A percentile compares a stretch with the other conserved stretches of the same genome.
Conservation (phyloP, 2,797 vertebrate species). For the Rhodeus uyekii region DNA sequence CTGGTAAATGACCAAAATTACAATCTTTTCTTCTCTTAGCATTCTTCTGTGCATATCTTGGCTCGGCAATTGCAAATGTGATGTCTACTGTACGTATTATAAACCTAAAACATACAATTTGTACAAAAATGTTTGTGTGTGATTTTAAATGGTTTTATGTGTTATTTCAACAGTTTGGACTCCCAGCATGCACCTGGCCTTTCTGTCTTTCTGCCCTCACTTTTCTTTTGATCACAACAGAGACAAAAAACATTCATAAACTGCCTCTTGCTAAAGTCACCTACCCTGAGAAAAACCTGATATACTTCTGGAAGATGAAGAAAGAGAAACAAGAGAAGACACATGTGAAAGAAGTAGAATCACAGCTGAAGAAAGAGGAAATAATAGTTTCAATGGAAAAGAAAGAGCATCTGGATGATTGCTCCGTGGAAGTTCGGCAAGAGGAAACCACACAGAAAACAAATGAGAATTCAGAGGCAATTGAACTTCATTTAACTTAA, state of each 20-base stretch:
- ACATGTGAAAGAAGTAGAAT: slow-evolving; percentile 22
- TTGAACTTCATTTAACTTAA: not conserved
- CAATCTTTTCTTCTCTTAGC: slow-evolving; percentile 62
- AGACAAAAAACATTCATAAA: slow-evolving; percentile 81
- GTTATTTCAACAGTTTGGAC: slow-evolving; percentile 79
- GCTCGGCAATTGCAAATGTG: slow-evolving; percentile 84
- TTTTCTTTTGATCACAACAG: slow-evolving; percentile 90
- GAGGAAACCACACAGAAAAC: not conserved
- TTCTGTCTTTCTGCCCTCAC: slow-evolving; percentile 91
- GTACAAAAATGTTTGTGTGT: too few species aligned
- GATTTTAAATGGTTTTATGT: not conserved
- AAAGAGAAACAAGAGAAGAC: slow-evolving; percentile 60
- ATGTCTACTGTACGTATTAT: slow-evolving; percentile 82
- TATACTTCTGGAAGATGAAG: slow-evolving; percentile 78
- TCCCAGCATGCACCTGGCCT: slow-evolving; percentile 92
- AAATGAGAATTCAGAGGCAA: slow-evolving; percentile 4
- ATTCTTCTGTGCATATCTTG: slow-evolving; percentile 90
- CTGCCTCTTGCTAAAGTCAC: slow-evolving; percentile 87
- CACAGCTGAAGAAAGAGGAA: slow-evolving; percentile 21
- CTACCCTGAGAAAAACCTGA: slow-evolving; percentile 93
- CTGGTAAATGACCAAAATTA: slow-evolving; percentile 13
- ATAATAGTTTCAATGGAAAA: slow-evolving; percentile 46
- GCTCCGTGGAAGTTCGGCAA: slow-evolving; percentile 49
- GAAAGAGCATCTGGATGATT: slow-evolving; percentile 58
- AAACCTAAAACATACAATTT: not conserved